A percentile compares a stretch with the other conserved stretches of the same genome.
Evolutionary conservation across 2,113 vertebrate species (phyloP).

Genomic region (Bungarus multicinctus): DNA sequence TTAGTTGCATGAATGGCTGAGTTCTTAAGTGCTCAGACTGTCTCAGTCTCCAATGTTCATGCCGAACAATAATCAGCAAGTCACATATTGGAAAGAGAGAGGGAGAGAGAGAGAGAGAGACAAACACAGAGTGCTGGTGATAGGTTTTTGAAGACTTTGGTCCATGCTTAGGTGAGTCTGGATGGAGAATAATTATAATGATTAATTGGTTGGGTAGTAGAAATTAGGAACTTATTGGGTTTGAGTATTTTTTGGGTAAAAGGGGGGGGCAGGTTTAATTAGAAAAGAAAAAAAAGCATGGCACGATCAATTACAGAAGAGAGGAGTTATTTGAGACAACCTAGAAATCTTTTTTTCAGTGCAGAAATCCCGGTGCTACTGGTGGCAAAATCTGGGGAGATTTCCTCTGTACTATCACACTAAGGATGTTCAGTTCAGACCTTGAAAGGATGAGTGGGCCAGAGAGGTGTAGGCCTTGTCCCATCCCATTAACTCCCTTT

Average conservation of each 20-base stretch:
- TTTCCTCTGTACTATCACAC: background rate
- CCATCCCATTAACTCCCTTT: too few relatives aligned
- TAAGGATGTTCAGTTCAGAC: background rate
- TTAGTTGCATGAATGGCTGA: slow-evolving; percentile 19
- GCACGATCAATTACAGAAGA: background rate
- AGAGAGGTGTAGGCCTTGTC: background rate
- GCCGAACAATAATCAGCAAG: slow-evolving; percentile 21
- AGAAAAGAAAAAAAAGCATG: background rate
- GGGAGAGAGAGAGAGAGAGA: too few relatives aligned
- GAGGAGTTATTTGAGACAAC: background rate
- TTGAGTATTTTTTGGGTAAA: fast-evolving
- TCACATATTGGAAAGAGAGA: background rate
- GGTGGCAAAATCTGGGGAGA: background rate
- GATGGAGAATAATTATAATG: slow-evolving; percentile 34
- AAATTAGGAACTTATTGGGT: slow-evolving; percentile 29
- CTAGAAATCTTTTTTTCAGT: background rate
- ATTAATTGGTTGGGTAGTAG: slow-evolving; percentile 38
- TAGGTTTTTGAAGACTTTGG: slow-evolving; percentile 8
- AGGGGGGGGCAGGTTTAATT: fast-evolving
- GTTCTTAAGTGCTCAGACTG: background rate
- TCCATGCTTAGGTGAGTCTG: background rate
- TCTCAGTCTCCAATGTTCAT: background rate
- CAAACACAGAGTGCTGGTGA: background rate
- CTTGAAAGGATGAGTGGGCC: background rate
- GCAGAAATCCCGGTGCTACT: background rate